Evolutionary conservation across 1,140 invertebrate species (phyloP), one percentile per base, ranked within the genome.

Genomic region (Anastrepha obliqua): DNA sequence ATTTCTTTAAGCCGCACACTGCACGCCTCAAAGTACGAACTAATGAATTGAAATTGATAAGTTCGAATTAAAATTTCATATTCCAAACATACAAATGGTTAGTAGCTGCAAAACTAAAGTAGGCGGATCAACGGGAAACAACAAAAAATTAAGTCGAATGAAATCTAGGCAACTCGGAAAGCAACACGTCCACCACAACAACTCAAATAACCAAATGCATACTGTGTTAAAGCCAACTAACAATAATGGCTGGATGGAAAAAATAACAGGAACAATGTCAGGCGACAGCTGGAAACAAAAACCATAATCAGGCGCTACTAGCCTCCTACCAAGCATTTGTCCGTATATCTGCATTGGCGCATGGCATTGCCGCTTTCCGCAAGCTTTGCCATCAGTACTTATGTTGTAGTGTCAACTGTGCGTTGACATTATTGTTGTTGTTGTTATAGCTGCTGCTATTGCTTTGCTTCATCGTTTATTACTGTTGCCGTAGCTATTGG

Each of bases 381-480:
- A 62, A 47, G 70, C 70, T 81, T 81, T 29, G 74, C 70, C 70
- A 74, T 47, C 47, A 55, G 74, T n/a, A 20, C 47, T 81, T 81
- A 58, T 58, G 74, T 81, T 81, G 74, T 9, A 13, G 0, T 55
- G 47, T 62, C 60, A 62, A 58, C 47, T 29, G 55, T 81, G 74
- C 9, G 74, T 55, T 81, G 74, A 55, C 74, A 81, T 81, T 55
- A 17, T 17, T 13, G 67, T 42, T 70, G 39, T 42, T 70, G 39
- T 47, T 74, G 44, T 74, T 74, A 29, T 9, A 29, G 29, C 29
- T 29, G 29, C 29, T 29, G 29, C 29, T 74, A 51, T 17, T 74
- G 39, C 44, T 44, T 5, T 70, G 17, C 29, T 29, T 29, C 1
- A 29, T 29, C 29, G 29, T 29, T 29, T 29, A 29, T 29, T 29